Percentiles rank a stretch among this genome's conserved stretches.
Conservation (phyloP, 2,888 invertebrate species). For the Coremacera marginata region DNA sequence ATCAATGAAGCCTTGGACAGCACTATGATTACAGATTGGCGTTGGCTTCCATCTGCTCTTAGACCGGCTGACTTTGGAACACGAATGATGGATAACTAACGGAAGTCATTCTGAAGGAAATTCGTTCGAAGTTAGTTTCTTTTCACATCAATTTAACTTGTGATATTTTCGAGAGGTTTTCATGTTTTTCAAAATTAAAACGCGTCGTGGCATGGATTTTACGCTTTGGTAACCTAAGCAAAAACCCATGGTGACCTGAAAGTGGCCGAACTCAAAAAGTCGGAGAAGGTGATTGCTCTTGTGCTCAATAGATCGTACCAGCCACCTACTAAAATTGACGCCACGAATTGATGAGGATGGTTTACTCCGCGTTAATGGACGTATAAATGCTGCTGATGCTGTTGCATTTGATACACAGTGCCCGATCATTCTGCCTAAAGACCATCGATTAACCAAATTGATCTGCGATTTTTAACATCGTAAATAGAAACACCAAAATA, state of each 20-base stretch:
- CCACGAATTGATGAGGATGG: neutral
- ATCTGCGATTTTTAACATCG: neutral
- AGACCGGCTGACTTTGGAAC: slow-evolving; percentile 43
- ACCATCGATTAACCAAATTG: neutral
- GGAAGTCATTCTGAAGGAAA: slow-evolving; percentile 38
- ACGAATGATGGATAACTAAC: slow-evolving; percentile 3
- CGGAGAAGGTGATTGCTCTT: slow-evolving; percentile 24
- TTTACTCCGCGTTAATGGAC: neutral
- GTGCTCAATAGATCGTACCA: no score
- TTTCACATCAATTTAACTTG: neutral
- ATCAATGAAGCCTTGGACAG: slow-evolving; percentile 39
- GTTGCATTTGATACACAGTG: neutral
- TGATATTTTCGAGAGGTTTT: slow-evolving; percentile 21
- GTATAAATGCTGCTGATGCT: neutral
- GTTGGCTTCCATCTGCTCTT: slow-evolving; percentile 39
- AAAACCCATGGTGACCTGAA: neutral
- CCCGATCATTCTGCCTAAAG: neutral
- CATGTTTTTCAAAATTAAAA: slow-evolving; percentile 25
- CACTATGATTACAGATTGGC: slow-evolving; percentile 7
- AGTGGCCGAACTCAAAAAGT: slow-evolving; percentile 6
- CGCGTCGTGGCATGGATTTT: slow-evolving; percentile 28
- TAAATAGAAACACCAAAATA: neutral
- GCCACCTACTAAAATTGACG: neutral
- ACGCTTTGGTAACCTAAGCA: slow-evolving; percentile 18
- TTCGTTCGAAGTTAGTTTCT: slow-evolving; percentile 4